phyloP scores from a whole-genome alignment of 2,888 invertebrate species.

The Heteromyza rotundicornis region DNA sequence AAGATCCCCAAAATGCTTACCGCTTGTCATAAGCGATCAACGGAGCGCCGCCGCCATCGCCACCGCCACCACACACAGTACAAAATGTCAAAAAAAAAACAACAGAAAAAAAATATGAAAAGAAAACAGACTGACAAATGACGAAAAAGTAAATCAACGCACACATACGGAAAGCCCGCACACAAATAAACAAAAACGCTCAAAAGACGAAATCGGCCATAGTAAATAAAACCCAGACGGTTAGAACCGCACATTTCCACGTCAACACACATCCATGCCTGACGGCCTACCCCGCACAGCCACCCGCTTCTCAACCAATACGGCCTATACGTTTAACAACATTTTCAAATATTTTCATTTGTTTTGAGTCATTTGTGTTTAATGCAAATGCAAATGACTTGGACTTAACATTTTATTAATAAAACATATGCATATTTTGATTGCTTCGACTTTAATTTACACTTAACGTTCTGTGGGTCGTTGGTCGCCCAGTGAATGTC shows the following conservation, averaged over 20 bases:
- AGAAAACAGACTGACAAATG: neutral
- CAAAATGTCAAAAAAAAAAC: neutral
- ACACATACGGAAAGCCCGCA: neutral
- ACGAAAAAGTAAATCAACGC: neutral
- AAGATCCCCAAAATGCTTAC: too few relatives aligned
- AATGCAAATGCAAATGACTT: neutral
- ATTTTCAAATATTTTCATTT: too few relatives aligned
- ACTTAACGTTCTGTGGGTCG: too few relatives aligned
- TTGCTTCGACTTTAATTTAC: neutral
- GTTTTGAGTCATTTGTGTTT: too few relatives aligned
- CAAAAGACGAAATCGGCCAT: neutral
- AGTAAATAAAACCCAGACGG: neutral
- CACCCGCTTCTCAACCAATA: neutral
- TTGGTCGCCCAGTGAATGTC: too few relatives aligned
- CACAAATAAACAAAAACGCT: neutral
- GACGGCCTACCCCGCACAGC: neutral
- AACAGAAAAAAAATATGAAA: neutral
- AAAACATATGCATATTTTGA: neutral
- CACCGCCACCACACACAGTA: too few relatives aligned
- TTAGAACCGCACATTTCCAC: neutral
- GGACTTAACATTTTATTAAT: neutral
- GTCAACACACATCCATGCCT: too few relatives aligned
- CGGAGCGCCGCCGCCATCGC: neutral
- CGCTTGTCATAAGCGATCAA: constrained; percentile 1
- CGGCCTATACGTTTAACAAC: too few relatives aligned